Evolutionary conservation across 2,888 invertebrate genomes (phyloP).

Genomic region (Cryptocephalus moraei): DNA sequence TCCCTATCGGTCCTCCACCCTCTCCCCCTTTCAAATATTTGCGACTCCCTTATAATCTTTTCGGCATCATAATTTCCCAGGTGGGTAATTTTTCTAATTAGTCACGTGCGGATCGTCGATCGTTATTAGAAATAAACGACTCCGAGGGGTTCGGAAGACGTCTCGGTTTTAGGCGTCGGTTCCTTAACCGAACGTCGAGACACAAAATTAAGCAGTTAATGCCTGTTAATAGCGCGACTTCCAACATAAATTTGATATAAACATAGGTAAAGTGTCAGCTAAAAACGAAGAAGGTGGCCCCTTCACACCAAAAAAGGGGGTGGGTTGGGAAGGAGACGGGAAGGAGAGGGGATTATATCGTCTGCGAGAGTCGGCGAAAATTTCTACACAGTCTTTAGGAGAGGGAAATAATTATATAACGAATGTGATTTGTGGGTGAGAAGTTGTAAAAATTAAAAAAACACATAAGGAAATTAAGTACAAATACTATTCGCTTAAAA

Average conservation of each 20-base stretch:
- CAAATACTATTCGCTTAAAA: too few species aligned
- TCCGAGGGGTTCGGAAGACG: too few species aligned
- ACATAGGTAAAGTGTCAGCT: constrained; percentile 20
- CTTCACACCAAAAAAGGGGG: too few species aligned
- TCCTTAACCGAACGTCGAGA: constrained; percentile 6
- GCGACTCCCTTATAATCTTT: background rate
- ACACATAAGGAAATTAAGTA: too few species aligned
- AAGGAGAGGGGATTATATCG: too few species aligned
- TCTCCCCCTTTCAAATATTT: background rate
- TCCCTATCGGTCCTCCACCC: background rate
- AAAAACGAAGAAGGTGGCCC: background rate
- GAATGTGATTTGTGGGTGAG: too few species aligned
- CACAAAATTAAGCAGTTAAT: constrained; percentile 32
- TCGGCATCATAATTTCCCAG: background rate
- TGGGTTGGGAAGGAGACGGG: too few species aligned
- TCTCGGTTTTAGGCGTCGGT: constrained; percentile 10
- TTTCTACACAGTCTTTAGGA: too few species aligned
- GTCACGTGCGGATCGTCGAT: background rate
- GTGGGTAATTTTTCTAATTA: constrained; percentile 2
- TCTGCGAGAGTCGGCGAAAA: too few species aligned
- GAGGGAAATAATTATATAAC: too few species aligned
- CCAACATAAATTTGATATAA: constrained; percentile 29
- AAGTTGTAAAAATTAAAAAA: too few species aligned
- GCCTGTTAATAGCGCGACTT: constrained; percentile 32
- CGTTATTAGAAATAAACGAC: background rate